These are phyloP conservation scores for Drosophila tristis DNA, from an alignment of 1,140 invertebrate genomes.

Conservation along the genomic window DNA sequence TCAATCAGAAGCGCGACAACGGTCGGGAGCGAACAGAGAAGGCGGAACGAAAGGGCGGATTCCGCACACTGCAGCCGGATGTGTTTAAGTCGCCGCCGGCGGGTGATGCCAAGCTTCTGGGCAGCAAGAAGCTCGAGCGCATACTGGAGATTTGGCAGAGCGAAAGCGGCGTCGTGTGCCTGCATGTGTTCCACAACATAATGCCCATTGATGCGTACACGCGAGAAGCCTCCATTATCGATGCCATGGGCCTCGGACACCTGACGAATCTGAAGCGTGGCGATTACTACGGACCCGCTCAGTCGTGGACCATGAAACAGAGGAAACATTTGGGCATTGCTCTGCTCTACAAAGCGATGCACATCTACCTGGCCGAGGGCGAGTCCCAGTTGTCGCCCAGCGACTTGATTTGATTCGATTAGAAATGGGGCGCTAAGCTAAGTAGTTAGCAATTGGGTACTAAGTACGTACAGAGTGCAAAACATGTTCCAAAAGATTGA, in stretches of 20 bases:
- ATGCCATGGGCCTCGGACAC: constrained; percentile 91
- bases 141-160: constrained; percentile 95
- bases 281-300: constrained; percentile 92
- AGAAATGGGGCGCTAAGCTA: too few relatives aligned
- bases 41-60: constrained; percentile 22
- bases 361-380: constrained; percentile 94
- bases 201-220: constrained; percentile 96
- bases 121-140: constrained; percentile 88
- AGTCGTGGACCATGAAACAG: constrained; percentile 90
- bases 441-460: constrained; percentile 41
- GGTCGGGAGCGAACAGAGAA: background rate
- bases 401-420: constrained; percentile 86
- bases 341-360: constrained; percentile 93
- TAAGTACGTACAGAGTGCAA: constrained; percentile 44
- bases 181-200: constrained; percentile 96
- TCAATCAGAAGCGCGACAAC: constrained; percentile 45
- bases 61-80: constrained; percentile 51
- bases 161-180: constrained; percentile 93
- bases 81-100: constrained; percentile 67
- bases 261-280: constrained; percentile 93
- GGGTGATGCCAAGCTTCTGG: background rate
- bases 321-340: constrained; percentile 91
- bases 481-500: background rate
- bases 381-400: constrained; percentile 90
- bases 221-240: constrained; percentile 96